Conservation (phyloP, 1,140 invertebrate species). For the Pseudachorutes palmiensis region DNA sequence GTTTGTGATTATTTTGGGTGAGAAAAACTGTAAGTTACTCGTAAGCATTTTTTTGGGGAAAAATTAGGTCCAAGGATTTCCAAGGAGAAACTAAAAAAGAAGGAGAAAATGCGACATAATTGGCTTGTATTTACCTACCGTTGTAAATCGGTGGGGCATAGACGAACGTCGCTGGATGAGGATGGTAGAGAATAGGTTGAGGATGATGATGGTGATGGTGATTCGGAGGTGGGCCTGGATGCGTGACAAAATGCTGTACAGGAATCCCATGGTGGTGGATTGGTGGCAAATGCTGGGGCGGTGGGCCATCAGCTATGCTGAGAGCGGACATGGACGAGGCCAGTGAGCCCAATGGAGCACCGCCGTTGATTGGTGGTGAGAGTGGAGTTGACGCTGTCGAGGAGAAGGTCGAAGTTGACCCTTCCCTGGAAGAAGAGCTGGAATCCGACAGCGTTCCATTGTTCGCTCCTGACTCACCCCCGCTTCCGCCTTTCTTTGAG, state of each 20-base stretch:
- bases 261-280: constrained; percentile 12
- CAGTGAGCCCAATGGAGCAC: not conserved
- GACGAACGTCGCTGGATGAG: constrained; percentile 30
- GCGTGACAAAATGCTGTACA: not conserved
- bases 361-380: not conserved
- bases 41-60: not conserved
- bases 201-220: constrained; percentile 17
- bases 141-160: constrained; percentile 35
- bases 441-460: constrained; percentile 13
- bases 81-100: constrained; percentile 5
- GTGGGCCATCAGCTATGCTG: not conserved
- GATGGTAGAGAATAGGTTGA: constrained; percentile 20
- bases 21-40: constrained; percentile 2
- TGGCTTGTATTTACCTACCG: constrained; percentile 24
- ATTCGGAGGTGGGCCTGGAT: constrained; percentile 5
- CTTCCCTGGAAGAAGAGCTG: constrained; percentile 11
- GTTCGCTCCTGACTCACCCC: constrained; percentile 20
- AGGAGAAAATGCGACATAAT: not conserved
- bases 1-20: not conserved
- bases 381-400: constrained; percentile 3
- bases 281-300: constrained; percentile 1
- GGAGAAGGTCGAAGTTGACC: constrained; percentile 8
- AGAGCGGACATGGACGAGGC: not conserved
- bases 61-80: no score
- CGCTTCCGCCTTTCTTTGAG: not conserved